A percentile compares a stretch with the other conserved stretches of the same genome.
Evolutionary conservation across 2,797 vertebrate genomes (phyloP).

Genomic region (Distichodus sexfasciatus): DNA sequence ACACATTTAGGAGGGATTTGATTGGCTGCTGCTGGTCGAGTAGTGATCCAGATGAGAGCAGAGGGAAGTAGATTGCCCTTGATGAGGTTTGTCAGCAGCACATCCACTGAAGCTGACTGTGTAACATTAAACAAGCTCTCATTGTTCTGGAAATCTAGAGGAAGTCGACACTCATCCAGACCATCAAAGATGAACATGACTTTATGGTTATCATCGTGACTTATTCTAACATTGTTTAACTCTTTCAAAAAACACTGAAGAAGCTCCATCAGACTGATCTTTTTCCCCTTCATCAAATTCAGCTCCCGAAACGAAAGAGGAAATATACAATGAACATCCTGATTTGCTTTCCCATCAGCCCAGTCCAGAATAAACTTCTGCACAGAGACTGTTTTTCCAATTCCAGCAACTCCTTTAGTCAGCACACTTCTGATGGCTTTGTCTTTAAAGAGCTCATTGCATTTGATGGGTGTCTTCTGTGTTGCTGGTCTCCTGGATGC

Average conservation of each 20-base stretch:
- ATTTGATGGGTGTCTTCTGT: not conserved
- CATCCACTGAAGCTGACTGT: not conserved
- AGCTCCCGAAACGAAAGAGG: not conserved
- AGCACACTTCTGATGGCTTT: not conserved
- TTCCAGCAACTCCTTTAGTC: too few species aligned
- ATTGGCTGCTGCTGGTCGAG: conserved; percentile 4
- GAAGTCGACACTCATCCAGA: not conserved
- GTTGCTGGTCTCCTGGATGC: not conserved
- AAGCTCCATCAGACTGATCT: not conserved
- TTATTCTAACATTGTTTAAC: not conserved
- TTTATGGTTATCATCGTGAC: not conserved
- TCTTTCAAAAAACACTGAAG: not conserved
- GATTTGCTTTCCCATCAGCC: not conserved
- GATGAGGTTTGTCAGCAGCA: conserved; percentile 3
- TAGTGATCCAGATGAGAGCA: conserved; percentile 15
- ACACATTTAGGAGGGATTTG: not conserved
- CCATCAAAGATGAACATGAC: not conserved
- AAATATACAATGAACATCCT: not conserved
- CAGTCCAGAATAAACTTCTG: not conserved
- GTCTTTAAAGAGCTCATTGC: not conserved
- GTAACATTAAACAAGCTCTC: not conserved
- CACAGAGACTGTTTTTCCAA: not conserved
- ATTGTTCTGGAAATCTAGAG: not conserved
- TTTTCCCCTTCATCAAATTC: not conserved
- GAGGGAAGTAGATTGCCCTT: conserved; percentile 1